Evolutionary conservation across 2,888 invertebrate genomes (phyloP).

Genomic region (Phyto melanocephala): DNA sequence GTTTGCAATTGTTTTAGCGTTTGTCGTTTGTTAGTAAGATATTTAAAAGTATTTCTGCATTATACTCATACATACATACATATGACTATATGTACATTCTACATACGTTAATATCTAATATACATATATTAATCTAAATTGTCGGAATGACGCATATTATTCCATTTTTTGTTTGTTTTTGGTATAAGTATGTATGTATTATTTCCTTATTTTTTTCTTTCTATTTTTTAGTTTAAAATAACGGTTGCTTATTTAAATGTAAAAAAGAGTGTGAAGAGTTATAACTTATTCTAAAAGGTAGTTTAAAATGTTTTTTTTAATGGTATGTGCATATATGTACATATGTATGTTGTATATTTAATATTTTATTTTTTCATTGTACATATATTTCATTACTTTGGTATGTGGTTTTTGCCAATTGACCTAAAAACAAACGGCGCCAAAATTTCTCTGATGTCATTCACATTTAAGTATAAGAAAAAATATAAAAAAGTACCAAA

Average conservation of each 20-base stretch:
- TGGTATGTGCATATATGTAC: too few relatives aligned
- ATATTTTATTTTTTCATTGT: not conserved
- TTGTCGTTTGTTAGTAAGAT: slow-evolving; percentile 33
- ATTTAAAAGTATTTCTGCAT: slow-evolving; percentile 8
- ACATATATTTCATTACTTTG: slow-evolving; percentile 16
- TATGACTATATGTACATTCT: too few relatives aligned
- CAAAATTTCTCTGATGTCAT: slow-evolving; percentile 65
- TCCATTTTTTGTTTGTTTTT: slow-evolving; percentile 12
- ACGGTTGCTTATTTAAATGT: slow-evolving; percentile 11
- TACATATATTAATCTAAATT: slow-evolving; percentile 10
- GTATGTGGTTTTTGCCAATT: slow-evolving; percentile 55
- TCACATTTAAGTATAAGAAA: slow-evolving; percentile 24
- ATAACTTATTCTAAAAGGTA: not conserved
- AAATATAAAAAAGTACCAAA: too few relatives aligned
- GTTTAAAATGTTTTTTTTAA: not conserved
- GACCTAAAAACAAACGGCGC: slow-evolving; percentile 65
- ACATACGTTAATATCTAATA: too few relatives aligned
- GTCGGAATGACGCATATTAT: slow-evolving; percentile 11
- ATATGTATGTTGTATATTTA: not conserved
- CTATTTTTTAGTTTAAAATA: not conserved
- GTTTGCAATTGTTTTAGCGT: not conserved
- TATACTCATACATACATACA: slow-evolving; percentile 5
- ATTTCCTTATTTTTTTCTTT: not conserved
- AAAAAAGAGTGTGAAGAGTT: not conserved
- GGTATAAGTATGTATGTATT: not conserved